These are phyloP conservation scores for Perdita meconis DNA, from an alignment of 2,888 invertebrate genomes.

Conservation along the genomic window DNA sequence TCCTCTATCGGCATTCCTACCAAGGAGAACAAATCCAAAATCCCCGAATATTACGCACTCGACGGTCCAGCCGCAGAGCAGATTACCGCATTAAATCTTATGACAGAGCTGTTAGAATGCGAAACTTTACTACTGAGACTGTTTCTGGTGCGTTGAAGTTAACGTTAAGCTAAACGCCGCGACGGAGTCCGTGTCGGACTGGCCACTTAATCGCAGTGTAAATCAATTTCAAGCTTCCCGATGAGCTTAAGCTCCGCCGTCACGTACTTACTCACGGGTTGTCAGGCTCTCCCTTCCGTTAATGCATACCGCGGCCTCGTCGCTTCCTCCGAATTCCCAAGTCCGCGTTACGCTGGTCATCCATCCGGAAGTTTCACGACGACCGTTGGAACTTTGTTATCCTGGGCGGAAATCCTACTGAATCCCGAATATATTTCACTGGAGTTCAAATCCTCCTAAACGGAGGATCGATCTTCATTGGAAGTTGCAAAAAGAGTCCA, in stretches of 20 bases:
- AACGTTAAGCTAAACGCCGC: neutral
- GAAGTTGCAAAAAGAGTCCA: no score
- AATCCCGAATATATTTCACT: conserved; percentile 5
- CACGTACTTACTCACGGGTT: conserved; percentile 9
- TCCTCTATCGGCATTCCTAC: no score
- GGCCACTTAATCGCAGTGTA: conserved; percentile 7
- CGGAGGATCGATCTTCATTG: no score
- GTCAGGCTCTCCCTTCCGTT: conserved; percentile 5
- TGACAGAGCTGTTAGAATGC: neutral
- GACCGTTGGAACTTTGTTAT: conserved; percentile 10
- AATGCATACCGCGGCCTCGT: neutral
- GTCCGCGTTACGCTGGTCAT: neutral
- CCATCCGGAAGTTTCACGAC: neutral
- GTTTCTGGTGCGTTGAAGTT: neutral
- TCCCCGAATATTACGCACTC: neutral
- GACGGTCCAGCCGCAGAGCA: neutral
- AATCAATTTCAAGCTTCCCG: conserved; percentile 56
- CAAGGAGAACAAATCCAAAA: neutral
- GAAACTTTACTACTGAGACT: neutral
- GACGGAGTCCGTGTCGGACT: neutral
- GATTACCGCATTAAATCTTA: neutral
- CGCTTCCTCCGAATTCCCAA: conserved; percentile 20
- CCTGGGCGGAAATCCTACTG: conserved; percentile 1
- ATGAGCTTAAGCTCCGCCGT: conserved; percentile 47
- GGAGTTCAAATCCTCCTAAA: no score